Conservation (phyloP, 2,888 invertebrate species). For the Parelbella ahira region DNA sequence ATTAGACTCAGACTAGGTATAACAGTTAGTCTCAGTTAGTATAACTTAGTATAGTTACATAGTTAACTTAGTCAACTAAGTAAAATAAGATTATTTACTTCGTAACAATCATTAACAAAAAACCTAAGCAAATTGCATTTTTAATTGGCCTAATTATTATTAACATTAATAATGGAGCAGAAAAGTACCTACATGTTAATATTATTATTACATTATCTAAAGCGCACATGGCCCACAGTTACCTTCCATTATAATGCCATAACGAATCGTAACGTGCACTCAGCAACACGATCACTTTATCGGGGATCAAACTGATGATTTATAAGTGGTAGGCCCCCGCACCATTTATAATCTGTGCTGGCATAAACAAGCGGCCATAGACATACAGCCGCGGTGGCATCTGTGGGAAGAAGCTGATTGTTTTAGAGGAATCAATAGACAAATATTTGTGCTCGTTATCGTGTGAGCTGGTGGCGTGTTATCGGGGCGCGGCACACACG, state of each 20-base stretch:
- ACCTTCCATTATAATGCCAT: conserved; percentile 1
- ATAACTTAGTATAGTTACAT: no score
- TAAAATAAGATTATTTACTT: no score
- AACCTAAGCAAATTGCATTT: no score
- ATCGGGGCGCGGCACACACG: conserved; percentile 25
- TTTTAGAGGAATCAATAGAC: conserved; percentile 51
- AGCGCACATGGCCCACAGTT: conserved; percentile 1
- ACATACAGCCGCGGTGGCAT: conserved; percentile 5
- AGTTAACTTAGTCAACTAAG: no score
- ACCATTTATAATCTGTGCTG: conserved; percentile 20
- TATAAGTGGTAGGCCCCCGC: conserved; percentile 7
- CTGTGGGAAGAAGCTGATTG: conserved; percentile 39
- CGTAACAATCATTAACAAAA: no score
- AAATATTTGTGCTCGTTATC: conserved; percentile 48
- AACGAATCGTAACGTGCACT: not conserved
- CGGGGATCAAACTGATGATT: conserved; percentile 19
- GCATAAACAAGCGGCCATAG: conserved; percentile 15
- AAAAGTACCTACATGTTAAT: no score
- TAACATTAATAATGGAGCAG: no score
- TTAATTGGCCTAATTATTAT: no score
- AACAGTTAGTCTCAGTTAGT: no score
- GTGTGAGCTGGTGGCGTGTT: conserved; percentile 26
- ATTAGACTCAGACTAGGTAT: no score
- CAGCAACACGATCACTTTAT: conserved; percentile 4
- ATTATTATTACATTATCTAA: no score